Conservation (phyloP, 2,113 vertebrate genomes). For the Anser brachyrhynchus region DNA sequence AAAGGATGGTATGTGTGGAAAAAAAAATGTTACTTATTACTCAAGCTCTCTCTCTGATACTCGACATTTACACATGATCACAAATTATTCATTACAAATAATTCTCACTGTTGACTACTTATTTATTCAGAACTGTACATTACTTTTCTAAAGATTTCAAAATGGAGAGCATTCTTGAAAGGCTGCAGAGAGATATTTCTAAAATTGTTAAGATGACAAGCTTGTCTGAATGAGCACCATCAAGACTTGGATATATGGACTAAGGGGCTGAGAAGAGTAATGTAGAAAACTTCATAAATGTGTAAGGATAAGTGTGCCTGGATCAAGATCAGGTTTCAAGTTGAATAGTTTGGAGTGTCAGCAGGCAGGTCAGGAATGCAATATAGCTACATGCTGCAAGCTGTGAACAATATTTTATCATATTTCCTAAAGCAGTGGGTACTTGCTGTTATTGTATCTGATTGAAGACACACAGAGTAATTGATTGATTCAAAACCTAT, state of each 20-base stretch:
- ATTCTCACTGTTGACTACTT: background rate
- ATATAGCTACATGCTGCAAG: too few relatives aligned
- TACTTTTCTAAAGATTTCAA: background rate
- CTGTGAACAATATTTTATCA: background rate
- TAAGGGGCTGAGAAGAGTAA: background rate
- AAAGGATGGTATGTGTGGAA: background rate
- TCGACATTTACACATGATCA: background rate
- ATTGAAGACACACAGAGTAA: background rate
- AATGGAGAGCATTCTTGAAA: background rate
- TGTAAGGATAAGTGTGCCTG: background rate
- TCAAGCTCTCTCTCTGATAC: background rate
- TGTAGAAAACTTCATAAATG: background rate
- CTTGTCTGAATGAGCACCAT: background rate
- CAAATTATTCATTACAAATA: slow-evolving; percentile 2
- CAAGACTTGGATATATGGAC: background rate
- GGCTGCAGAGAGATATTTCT: background rate
- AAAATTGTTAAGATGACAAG: background rate
- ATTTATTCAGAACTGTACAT: background rate
- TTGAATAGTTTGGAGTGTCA: background rate
- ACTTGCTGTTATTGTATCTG: background rate
- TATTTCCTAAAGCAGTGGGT: background rate
- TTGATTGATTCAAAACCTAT: background rate
- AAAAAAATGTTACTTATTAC: background rate
- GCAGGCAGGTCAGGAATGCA: background rate
- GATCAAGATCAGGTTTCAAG: background rate